Evolutionary conservation across 2,888 invertebrate species (phyloP).

Genomic region (Auanema sp.): DNA sequence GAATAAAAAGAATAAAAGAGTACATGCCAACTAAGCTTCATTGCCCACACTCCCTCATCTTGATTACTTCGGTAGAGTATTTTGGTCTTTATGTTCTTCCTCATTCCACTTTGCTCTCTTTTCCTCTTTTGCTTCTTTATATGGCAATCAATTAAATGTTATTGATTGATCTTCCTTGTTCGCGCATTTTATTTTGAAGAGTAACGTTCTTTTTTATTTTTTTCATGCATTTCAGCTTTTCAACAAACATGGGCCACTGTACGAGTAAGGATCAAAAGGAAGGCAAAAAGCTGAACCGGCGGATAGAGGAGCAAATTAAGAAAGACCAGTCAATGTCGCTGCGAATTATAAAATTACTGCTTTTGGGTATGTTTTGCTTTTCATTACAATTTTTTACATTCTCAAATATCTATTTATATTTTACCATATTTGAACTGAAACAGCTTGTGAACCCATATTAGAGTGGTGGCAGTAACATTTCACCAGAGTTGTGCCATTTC

Average conservation of each 20-base stretch:
- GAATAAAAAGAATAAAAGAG: too few species aligned
- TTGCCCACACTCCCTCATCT: too few species aligned
- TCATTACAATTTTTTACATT: constrained; percentile 1
- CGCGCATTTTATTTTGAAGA: constrained; percentile 7
- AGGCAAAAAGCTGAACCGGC: constrained; percentile 55
- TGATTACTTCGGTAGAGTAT: too few species aligned
- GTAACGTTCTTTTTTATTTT: constrained; percentile 8
- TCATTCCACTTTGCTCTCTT: too few species aligned
- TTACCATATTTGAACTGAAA: neutral
- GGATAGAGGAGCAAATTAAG: constrained; percentile 63
- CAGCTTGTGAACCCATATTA: too few species aligned
- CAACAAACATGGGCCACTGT: constrained; percentile 60
- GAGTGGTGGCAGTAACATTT: too few species aligned
- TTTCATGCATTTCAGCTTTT: neutral
- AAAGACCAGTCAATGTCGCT: constrained; percentile 63
- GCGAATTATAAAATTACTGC: constrained; percentile 61
- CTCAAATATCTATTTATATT: neutral
- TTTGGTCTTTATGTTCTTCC: too few species aligned
- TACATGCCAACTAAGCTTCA: too few species aligned
- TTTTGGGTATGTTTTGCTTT: constrained; percentile 52
- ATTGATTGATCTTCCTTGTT: neutral
- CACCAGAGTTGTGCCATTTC: too few species aligned
- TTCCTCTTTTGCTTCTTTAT: too few species aligned
- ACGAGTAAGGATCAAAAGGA: constrained; percentile 63
- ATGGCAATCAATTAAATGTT: too few species aligned